A percentile compares a stretch with the other conserved stretches of the same genome.
Conservation (phyloP, 2,888 invertebrate genomes). For the Xestia c-nigrum region DNA sequence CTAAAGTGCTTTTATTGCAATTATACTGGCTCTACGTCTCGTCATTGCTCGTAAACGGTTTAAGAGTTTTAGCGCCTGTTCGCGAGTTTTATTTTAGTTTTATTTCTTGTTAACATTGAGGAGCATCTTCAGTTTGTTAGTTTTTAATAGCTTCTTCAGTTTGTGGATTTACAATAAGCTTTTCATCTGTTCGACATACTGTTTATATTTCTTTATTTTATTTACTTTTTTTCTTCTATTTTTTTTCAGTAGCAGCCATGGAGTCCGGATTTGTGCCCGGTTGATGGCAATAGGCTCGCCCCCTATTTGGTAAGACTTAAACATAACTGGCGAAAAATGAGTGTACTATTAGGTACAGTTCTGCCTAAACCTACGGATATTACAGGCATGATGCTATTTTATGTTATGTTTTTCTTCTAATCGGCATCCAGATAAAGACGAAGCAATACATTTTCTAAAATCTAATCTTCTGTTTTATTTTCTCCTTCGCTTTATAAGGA, state of each 20-base stretch:
- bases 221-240: not conserved
- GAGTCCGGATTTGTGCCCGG: too few species aligned
- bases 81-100: conserved; percentile 56
- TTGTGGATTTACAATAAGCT: conserved; percentile 16
- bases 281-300: too few species aligned
- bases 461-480: too few species aligned
- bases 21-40: conserved; percentile 74
- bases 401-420: too few species aligned
- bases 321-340: too few species aligned
- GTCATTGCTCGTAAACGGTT: conserved; percentile 65
- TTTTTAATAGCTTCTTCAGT: conserved; percentile 24
- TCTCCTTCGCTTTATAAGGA: too few species aligned
- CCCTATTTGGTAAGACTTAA: too few species aligned
- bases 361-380: too few species aligned
- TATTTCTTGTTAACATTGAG: conserved; percentile 42
- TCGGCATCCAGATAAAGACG: not conserved
- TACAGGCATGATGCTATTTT: too few species aligned
- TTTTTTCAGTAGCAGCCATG: not conserved
- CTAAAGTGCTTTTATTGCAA: conserved; percentile 80
- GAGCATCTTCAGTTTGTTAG: conserved; percentile 42
- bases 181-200: not conserved
- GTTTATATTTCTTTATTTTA: not conserved
- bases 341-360: too few species aligned
- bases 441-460: too few species aligned
- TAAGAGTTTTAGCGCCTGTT: conserved; percentile 58